Base-by-base conservation (phyloP, 1,140 invertebrate genomes). In the Saxidomus purpurata region DNA sequence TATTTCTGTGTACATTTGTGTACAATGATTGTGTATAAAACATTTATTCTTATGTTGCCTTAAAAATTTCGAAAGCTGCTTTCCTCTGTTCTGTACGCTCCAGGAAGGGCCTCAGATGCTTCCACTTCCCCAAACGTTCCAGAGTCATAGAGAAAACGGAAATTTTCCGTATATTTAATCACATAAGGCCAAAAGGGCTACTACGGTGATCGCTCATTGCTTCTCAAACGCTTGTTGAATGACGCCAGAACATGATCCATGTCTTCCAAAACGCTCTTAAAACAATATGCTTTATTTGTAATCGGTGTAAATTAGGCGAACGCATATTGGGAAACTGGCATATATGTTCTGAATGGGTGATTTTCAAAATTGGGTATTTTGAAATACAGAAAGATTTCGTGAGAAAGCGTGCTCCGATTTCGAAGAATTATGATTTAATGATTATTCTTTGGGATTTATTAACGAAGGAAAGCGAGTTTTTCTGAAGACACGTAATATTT, bases 151-250 rank as follows among this genome's bases (percentile, higher is more conserved):
- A 80, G 80, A 89, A 89, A 89, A 67, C 87, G 87, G 80, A 89
- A 83, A 89, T 89, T 83, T 89, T 89, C 87, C 87, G 87, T 89
- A 83, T 71, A 89, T 83, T 89, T 89, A 82, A 89, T 89, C 87
- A 61, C 31, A 63, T 36, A 80, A 80, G 86, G 86, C 36, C 84
- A 87, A 59, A 49, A 77, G 43, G 71, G 31, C 71, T 17, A 34
- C 61, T 1, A 77, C 25, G 61, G 40, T 55, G 38, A 40, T 87
- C 84, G 43, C 40, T 76, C 76, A 52, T 71, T 71, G 31, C 31
- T 71, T 71, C 67, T 38, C 59, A 84, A 82, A 79, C 79, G 49
- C 79, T 38, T 63, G 79, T 40, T 28, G 49, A 63, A 49, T 25
- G 82, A 55, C 82, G 63, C 82, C 82, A 85, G 22, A 85, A 55